Base-by-base conservation (phyloP, 2,113 vertebrate genomes). In the Epinephelus cyanopodus region DNA sequence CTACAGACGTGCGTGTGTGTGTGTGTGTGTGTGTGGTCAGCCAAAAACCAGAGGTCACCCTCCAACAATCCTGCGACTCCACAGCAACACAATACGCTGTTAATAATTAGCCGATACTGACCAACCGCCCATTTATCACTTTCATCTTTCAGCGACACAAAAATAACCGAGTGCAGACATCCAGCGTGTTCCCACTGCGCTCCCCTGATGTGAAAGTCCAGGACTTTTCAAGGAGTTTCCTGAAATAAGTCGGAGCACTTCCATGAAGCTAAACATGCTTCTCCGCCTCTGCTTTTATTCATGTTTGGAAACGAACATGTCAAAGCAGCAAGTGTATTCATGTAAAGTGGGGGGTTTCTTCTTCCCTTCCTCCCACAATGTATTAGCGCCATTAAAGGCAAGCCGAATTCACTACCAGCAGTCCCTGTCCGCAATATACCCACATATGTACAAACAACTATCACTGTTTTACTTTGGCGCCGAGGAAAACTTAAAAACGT, bases 41-140 rank as follows among this genome's bases (percentile, higher is more conserved):
- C 65, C 45, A 23, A 82, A 84, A 77, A 69, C 8, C 82, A 67
- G 52, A 84, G 62, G 77, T 85, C 87, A 83, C 53, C 6, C 77
- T n/a, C 29, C 75, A 66, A 62, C 72, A 64, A 72, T 66, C 82
- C 77, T 1, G 12, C 6, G 7, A 65, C 83, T 86, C 85, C 83
- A 65, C 69, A 23, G 82, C 82, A 87, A 87, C 90, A 81, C 67
- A 62, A 82, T 8, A 71, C 63, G 7, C 65, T 5, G 87, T 90
- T 86, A 90, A 87, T 90, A 82, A 92, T 92, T 84, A 89, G 70
- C 86, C 7, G 3, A 56, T 18, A 37, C 68, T 48, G 47, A 85
- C 68, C 23, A 37, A 39, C 56, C 4, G 18, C 57, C 42, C 47
- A 45, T 83, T 82, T n/a, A 72, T 77, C 81, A n/a, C 64, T 27